Evolutionary conservation across 2,797 vertebrate species (phyloP), one percentile per base, ranked within the genome.

Genomic region (Coilia nasus): DNA sequence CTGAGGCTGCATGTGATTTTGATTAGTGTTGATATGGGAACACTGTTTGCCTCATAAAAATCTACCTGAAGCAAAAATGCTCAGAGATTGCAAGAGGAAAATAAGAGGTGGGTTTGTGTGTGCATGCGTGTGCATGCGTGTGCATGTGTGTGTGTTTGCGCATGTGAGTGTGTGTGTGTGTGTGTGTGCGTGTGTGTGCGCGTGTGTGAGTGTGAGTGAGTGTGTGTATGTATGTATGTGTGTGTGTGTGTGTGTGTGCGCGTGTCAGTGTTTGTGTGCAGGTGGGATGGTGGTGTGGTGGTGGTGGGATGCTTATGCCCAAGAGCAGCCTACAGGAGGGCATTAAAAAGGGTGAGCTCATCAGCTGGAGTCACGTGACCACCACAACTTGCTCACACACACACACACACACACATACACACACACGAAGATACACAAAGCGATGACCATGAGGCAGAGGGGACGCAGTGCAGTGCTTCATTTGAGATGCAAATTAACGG

Each of bases 261-360:
- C n/a, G n/a, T n/a, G n/a, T n/a, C n/a, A n/a, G n/a, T n/a, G n/a
- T n/a, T n/a, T n/a, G n/a, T 47, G 50, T 54, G 50, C 50, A 54
- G 50, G 50, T 54, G 14, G 50, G 35, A 41, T 41, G 35, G 35
- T 41, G 35, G 35, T 41, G 35, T 41, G 35, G 35, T 41, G 59
- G 59, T 60, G 25, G n/a, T n/a, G 15, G 67, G 17, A 17, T 31
- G 3, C 67, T 44, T 3, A 35, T 44, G 71, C 82, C 60, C 67
- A 81, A n/a, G 81, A 23, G 67, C 83, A n/a, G 54, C 82, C 87
- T 88, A 85, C 83, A 89, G 23, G 81, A 60, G 59, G 86, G 83
- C 78, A 82, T 85, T 86, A 60, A 86, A 81, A 85, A 78, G 31
- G 88, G 86, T 92, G 90, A 93, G 89, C 88, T 92, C 92, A 93